phyloP scores from a whole-genome alignment of 2,797 vertebrate genomes.

The Orestias chungarensis region DNA sequence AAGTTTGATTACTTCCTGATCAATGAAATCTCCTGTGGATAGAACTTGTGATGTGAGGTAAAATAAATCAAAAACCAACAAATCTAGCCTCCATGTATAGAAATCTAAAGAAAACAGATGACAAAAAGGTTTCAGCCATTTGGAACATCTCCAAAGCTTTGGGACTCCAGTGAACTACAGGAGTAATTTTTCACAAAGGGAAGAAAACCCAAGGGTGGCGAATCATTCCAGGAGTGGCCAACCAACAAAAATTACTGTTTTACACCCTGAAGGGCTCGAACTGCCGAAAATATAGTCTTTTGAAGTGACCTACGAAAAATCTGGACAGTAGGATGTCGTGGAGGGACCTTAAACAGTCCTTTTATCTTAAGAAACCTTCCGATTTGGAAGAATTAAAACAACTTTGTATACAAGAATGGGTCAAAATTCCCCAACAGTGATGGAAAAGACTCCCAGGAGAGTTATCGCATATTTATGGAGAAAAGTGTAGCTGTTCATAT shows the following conservation, averaged over 20 bases:
- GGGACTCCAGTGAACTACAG: background rate
- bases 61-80: background rate
- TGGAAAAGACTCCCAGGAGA: too few relatives aligned
- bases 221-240: background rate
- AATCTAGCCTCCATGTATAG: background rate
- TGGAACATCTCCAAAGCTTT: background rate
- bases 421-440: background rate
- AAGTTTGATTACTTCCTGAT: background rate
- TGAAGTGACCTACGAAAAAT: background rate
- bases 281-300: background rate
- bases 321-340: background rate
- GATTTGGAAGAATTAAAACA: background rate
- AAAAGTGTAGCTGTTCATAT: too few relatives aligned
- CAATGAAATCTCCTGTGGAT: too few relatives aligned
- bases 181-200: background rate
- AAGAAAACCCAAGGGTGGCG: too few relatives aligned
- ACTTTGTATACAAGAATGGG: background rate
- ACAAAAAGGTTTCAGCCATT: background rate
- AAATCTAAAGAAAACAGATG: background rate
- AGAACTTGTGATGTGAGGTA: background rate
- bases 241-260: background rate
- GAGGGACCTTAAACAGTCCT: background rate
- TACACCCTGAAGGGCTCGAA: too few relatives aligned
- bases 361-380: background rate
- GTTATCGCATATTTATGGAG: too few relatives aligned